Evolutionary conservation across 2,113 vertebrate species (phyloP).

Genomic region (Melospiza melodia): DNA sequence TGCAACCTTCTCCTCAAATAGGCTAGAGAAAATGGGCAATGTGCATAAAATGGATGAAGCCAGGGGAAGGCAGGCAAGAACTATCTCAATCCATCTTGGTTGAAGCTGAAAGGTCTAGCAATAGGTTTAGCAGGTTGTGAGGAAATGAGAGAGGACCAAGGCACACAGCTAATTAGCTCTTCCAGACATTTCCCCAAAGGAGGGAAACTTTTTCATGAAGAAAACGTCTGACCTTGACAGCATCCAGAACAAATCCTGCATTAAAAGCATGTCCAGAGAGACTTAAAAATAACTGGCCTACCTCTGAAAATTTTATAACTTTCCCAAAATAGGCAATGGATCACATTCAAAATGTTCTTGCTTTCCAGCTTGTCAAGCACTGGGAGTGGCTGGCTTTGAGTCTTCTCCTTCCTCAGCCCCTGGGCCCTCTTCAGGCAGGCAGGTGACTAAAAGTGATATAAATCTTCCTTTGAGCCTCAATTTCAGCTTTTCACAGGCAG

Average conservation of each 20-base stretch:
- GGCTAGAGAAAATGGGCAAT: neutral
- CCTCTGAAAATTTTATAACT: conserved; percentile 52
- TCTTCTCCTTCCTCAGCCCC: neutral
- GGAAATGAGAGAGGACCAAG: conserved; percentile 9
- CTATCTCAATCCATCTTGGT: neutral
- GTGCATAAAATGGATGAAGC: neutral
- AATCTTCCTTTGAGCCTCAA: neutral
- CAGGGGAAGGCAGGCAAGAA: neutral
- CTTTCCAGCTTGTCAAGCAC: neutral
- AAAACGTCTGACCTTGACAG: conserved; percentile 17
- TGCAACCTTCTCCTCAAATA: neutral
- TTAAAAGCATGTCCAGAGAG: conserved; percentile 34
- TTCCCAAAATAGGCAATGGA: conserved; percentile 47
- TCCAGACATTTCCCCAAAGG: conserved; percentile 7
- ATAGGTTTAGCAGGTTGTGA: neutral
- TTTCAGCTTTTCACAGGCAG: neutral
- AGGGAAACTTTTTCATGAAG: neutral
- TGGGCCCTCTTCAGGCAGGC: neutral
- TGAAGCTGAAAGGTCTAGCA: conserved; percentile 3
- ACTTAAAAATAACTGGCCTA: conserved; percentile 66
- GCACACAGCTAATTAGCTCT: conserved; percentile 42
- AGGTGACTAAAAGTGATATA: neutral
- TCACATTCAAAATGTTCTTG: conserved; percentile 39
- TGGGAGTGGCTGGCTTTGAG: neutral
- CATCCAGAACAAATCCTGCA: conserved; percentile 33